Evolutionary conservation across 2,888 invertebrate genomes (phyloP), one percentile per base, ranked within the genome.

Genomic region (Heliconius aoede): DNA sequence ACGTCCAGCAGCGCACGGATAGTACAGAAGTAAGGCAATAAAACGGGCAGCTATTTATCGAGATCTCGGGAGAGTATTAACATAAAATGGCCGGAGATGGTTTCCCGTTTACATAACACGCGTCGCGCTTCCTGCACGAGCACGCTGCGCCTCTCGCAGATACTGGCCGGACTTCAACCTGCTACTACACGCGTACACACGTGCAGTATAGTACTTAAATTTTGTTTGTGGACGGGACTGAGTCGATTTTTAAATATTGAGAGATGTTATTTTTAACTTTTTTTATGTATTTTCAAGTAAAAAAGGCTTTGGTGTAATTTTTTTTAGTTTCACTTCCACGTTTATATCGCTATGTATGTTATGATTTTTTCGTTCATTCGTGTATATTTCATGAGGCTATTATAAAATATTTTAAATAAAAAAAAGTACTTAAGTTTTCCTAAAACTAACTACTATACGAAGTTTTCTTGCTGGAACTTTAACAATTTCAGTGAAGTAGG

Each of bases 1-100:
- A 36, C 26, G 36, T 28, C 46, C 21, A 3, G n/a, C 69, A 30
- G 46, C 18, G 28, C 21, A 30, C 69, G 30, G 28, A 46, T 30
- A 26, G 26, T 36, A 36, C n/a, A 24, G 60, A 26, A 61, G 24
- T 60, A 72, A 28, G 60, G 72, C 32, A 71, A 74, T 68, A 72
- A 46, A 71, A 58, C 68, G 74, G 26, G 30, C 60, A 67, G 69
- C 64, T 11, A 69, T 72, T 72, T 78, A 78, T 78, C 78, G 67
- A 58, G 75, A 77, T 74, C 46, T 65, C 28, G 26, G 55, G 36
- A 28, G 4, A 24, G 60, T 65, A 77, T 74, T 77, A 74, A 77
- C 74, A 74, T 72, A 67, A 64, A 69, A 55, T 74, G 62, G 51
- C 46, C 71, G n/a, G 58, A 71, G 74, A 77, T 74, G 64, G 58